Base-by-base conservation (phyloP, 2,888 invertebrate genomes). In the Hymenopus coronatus region DNA sequence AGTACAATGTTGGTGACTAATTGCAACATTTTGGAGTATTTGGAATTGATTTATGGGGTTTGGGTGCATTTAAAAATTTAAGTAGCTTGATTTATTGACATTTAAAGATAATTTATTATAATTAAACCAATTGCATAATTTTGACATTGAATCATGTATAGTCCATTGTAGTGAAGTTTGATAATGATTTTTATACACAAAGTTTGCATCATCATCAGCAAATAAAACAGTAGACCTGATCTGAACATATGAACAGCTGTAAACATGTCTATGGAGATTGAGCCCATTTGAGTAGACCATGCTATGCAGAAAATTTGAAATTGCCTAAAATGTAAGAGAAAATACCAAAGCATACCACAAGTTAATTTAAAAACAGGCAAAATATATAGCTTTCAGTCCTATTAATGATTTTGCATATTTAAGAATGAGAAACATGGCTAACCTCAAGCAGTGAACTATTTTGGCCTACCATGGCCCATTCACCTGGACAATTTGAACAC, bases 181-280 rank as follows among this genome's bases (percentile, higher is more conserved):
- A n/a, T n/a, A n/a, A n/a, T n/a, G n/a, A n/a, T n/a, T n/a, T n/a
- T n/a, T n/a, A n/a, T n/a, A n/a, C n/a, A n/a, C n/a, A n/a, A n/a
- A n/a, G n/a, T n/a, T n/a, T n/a, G n/a, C n/a, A n/a, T n/a, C n/a
- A n/a, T n/a, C n/a, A n/a, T n/a, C n/a, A n/a, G n/a, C n/a, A n/a
- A n/a, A n/a, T n/a, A n/a, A n/a, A n/a, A n/a, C n/a, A n/a, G n/a
- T n/a, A 90, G 90, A 90, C 85, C 89, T 88, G 88, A 90, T 88
- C 86, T 89, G 82, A 90, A 89, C 89, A 90, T 88, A 89, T 89
- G 90, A 90, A 90, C 90, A 90, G 89, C 90, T 90, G 88, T 89
- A 90, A 90, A 90, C 89, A 90, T 85, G 90, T 89, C 85, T 90
- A 89, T 87, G 89, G 89, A 90, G 70, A 88, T 89, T 88, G 90